Conservation (phyloP, 1,140 invertebrate species). For the Pararge aegeria region DNA sequence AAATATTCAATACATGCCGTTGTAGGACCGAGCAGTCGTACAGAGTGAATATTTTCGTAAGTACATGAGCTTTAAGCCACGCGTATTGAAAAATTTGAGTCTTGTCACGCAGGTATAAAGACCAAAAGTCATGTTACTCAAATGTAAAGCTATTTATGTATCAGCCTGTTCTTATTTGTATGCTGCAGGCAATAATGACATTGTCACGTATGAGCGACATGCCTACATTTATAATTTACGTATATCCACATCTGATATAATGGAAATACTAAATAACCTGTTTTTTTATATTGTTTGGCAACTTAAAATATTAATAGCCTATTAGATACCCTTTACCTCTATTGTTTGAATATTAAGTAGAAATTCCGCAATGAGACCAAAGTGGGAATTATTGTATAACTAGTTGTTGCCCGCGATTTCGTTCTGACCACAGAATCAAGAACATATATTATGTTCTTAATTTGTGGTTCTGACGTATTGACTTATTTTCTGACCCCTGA, state of each 20-base stretch:
- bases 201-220: slow-evolving; percentile 49
- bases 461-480: no score
- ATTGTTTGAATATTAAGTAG: no score
- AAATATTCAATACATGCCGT: slow-evolving; percentile 31
- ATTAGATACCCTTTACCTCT: no score
- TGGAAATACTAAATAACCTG: slow-evolving; percentile 3
- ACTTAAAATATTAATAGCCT: no score
- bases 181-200: slow-evolving; percentile 43
- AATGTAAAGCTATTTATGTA: slow-evolving; percentile 28
- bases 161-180: slow-evolving; percentile 40
- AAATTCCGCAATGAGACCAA: no score
- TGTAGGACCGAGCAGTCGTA: slow-evolving; percentile 26
- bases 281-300: not conserved
- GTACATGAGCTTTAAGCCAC: slow-evolving; percentile 1
- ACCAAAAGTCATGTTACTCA: slow-evolving; percentile 19
- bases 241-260: slow-evolving; percentile 16
- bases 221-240: slow-evolving; percentile 7
- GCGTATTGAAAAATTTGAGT: slow-evolving; percentile 12
- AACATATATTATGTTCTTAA: no score
- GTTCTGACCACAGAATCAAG: no score
- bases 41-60: slow-evolving; percentile 32
- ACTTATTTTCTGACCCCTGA: no score
- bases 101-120: slow-evolving; percentile 23
- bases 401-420: no score
- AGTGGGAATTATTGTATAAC: no score